Percentiles rank a stretch among this genome's conserved stretches.
Evolutionary conservation across 2,888 invertebrate genomes (phyloP).

Genomic region (Dasysyrphus albostriatus): DNA sequence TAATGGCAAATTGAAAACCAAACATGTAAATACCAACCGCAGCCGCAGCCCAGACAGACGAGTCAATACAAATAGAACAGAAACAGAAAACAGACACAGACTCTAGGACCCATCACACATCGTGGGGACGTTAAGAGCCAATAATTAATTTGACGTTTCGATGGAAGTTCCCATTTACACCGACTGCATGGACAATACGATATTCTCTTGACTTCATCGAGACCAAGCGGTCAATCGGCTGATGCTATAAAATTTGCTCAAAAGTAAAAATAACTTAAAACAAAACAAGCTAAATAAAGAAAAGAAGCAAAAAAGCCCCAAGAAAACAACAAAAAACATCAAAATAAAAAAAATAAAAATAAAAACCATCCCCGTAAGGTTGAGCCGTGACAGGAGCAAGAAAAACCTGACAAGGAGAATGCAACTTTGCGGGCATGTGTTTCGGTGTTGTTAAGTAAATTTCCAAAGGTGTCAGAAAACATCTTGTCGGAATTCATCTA

Average conservation of each 20-base stretch:
- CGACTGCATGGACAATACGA: conserved; percentile 40
- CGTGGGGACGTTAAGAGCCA: conserved; percentile 49
- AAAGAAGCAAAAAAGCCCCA: conserved; percentile 30
- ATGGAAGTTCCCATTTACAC: conserved; percentile 53
- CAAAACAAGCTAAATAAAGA: conserved; percentile 49
- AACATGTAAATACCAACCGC: conserved; percentile 60
- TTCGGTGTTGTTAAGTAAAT: conserved; percentile 77
- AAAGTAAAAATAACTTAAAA: conserved; percentile 44
- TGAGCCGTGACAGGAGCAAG: conserved; percentile 76
- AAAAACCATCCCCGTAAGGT: conserved; percentile 69
- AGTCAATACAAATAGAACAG: conserved; percentile 56
- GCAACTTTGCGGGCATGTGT: conserved; percentile 75
- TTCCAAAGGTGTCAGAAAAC: conserved; percentile 84
- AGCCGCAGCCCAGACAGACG: conserved; percentile 58
- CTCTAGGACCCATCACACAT: conserved; percentile 58
- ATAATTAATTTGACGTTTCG: conserved; percentile 72
- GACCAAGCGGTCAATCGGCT: conserved; percentile 63
- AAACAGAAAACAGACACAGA: conserved; percentile 1
- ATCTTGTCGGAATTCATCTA: conserved; percentile 84
- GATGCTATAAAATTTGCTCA: conserved; percentile 63
- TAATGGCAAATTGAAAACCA: conserved; percentile 73
- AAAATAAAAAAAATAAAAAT: conserved; percentile 16
- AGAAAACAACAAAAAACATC: conserved; percentile 38
- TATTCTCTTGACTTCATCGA: conserved; percentile 61
- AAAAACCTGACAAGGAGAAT: conserved; percentile 76